Conservation (phyloP, 2,888 invertebrate genomes). For the Anticlea derivata region DNA sequence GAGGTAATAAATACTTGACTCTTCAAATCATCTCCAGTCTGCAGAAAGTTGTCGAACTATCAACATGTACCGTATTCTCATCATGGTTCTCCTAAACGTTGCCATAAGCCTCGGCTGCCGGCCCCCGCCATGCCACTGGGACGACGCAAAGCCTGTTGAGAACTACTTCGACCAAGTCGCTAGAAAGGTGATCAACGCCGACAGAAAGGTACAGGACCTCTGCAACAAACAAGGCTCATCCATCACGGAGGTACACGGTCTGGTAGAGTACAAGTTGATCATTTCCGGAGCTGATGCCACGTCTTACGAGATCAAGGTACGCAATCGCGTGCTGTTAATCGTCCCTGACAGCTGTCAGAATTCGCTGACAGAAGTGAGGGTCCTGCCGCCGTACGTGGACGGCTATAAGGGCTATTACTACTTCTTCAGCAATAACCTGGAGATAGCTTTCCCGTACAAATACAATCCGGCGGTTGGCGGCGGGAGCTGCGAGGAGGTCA, state of each 20-base stretch:
- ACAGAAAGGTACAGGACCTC: conserved; percentile 14
- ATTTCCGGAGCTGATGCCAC: conserved; percentile 6
- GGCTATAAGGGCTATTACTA: conserved; percentile 12
- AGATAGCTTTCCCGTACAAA: conserved; percentile 25
- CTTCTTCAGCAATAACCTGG: conserved; percentile 5
- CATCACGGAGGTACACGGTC: conserved; percentile 18
- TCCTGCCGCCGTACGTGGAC: conserved; percentile 27
- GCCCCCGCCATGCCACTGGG: conserved; percentile 33
- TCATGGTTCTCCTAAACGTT: conserved; percentile 12
- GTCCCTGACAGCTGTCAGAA: conserved; percentile 18
- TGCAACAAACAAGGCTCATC: conserved; percentile 23
- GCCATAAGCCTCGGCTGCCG: conserved; percentile 22
- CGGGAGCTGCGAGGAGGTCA: conserved; percentile 12
- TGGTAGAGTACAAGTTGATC: conserved; percentile 15
- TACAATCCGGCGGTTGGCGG: conserved; percentile 18
- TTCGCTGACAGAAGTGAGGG: conserved; percentile 17
- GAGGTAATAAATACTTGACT: too few relatives aligned
- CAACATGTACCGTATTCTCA: conserved; percentile 25
- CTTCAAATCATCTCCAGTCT: conserved; percentile 7
- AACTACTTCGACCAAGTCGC: conserved; percentile 32
- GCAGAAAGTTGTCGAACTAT: background rate
- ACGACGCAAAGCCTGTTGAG: conserved; percentile 7
- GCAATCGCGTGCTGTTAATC: conserved; percentile 19
- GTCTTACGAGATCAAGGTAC: conserved; percentile 21
- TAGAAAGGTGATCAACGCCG: conserved; percentile 26